These are phyloP conservation scores for Chrysemys picta DNA, from an alignment of 2,113 vertebrate genomes.

Conservation along the genomic window DNA sequence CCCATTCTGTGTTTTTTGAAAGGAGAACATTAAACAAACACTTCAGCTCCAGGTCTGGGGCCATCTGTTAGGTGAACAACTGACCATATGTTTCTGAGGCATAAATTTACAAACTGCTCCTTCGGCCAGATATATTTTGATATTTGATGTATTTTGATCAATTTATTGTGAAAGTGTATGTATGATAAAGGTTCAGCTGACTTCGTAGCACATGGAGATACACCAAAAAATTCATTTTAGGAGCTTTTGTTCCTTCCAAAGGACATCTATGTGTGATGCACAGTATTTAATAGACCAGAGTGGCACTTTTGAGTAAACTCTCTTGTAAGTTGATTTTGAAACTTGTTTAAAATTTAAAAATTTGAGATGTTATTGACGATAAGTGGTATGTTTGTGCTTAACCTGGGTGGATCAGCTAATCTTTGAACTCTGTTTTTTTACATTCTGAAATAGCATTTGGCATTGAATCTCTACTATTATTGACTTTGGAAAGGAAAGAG, in stretches of 20 bases:
- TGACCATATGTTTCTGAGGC: neutral
- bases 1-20: neutral
- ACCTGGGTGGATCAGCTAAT: neutral
- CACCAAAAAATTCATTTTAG: neutral
- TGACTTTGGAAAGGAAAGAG: neutral
- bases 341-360: neutral
- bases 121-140: neutral
- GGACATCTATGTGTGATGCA: rapidly evolving
- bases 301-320: neutral
- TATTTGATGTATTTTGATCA: neutral
- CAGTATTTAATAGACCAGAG: neutral
- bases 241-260: slow-evolving; percentile 10
- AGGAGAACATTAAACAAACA: neutral
- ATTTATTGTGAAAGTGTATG: neutral
- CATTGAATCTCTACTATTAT: neutral
- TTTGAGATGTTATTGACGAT: neutral
- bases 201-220: neutral
- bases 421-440: neutral
- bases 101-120: neutral
- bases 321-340: neutral
- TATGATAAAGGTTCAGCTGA: neutral
- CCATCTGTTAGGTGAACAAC: neutral
- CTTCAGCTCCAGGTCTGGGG: neutral
- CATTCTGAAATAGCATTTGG: neutral
- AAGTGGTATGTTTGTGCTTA: neutral